Percentiles rank a stretch among this genome's conserved stretches.
phyloP scores from a whole-genome alignment of 1,140 invertebrate species.

The Leptoteleia sp. region DNA sequence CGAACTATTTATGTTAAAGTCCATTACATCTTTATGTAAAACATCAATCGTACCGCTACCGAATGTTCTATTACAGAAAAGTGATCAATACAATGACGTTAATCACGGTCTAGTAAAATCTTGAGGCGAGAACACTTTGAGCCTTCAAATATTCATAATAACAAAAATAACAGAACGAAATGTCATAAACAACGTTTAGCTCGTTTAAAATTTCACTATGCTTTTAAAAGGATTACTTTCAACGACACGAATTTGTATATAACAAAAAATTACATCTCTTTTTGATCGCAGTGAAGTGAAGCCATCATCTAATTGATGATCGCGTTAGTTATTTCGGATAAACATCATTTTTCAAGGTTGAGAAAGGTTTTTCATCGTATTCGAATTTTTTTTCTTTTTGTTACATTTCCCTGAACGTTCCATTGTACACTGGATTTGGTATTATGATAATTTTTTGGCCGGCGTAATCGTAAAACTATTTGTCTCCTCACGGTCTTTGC shows the following conservation, averaged over 20 bases:
- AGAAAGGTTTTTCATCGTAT: constrained; percentile 32
- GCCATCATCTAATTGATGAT: constrained; percentile 30
- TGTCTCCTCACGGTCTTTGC: constrained; percentile 9
- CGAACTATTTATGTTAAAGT: too few species aligned
- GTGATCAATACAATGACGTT: constrained; percentile 17
- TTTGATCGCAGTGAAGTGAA: background rate
- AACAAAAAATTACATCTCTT: constrained; percentile 25
- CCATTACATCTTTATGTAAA: background rate
- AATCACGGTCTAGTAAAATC: constrained; percentile 33
- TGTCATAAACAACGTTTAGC: background rate
- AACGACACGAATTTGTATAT: constrained; percentile 19
- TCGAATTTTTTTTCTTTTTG: constrained; percentile 8
- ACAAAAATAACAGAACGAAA: constrained; percentile 1
- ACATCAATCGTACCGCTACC: constrained; percentile 37
- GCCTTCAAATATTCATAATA: constrained; percentile 6
- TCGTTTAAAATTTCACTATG: constrained; percentile 16
- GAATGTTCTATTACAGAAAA: constrained; percentile 20
- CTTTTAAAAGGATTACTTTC: constrained; percentile 18
- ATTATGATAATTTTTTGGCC: constrained; percentile 25
- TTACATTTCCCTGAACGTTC: constrained; percentile 32
- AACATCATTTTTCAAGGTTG: constrained; percentile 44
- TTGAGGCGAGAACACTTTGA: constrained; percentile 7
- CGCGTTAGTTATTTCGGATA: constrained; percentile 10
- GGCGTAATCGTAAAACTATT: constrained; percentile 31
- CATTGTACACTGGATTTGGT: constrained; percentile 8